Evolutionary conservation across 1,140 invertebrate genomes (phyloP).

Genomic region (Drosophila auraria): DNA sequence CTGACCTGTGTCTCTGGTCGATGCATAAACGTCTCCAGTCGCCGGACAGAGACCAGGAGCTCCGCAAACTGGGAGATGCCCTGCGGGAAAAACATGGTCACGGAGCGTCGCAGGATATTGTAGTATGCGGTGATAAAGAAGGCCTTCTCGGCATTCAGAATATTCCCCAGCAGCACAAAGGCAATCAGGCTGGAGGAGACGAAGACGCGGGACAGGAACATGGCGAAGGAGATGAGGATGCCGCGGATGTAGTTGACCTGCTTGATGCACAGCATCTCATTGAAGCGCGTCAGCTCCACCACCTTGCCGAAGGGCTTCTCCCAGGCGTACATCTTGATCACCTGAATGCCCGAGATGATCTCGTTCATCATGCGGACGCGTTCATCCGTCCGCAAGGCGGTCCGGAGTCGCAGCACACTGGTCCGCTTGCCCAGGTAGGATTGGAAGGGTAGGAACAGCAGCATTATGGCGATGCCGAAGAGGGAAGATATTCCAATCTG

Average conservation of each 20-base stretch:
- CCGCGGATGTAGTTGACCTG: constrained; percentile 90
- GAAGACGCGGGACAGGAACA: constrained; percentile 90
- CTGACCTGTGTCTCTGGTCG: constrained; percentile 87
- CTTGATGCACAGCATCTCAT: constrained; percentile 87
- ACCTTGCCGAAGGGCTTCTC: constrained; percentile 91
- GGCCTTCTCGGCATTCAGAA: constrained; percentile 88
- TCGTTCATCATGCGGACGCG: constrained; percentile 95
- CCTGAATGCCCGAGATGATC: constrained; percentile 94
- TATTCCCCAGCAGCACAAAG: constrained; percentile 89
- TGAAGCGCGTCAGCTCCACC: constrained; percentile 86
- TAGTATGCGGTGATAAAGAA: constrained; percentile 90
- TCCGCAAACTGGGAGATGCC: constrained; percentile 88
- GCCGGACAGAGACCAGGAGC: constrained; percentile 88
- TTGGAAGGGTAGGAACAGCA: constrained; percentile 94
- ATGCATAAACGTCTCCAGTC: constrained; percentile 89
- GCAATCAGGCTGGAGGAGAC: constrained; percentile 91
- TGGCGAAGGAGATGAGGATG: constrained; percentile 90
- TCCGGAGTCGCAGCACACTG: constrained; percentile 88
- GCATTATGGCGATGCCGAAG: constrained; percentile 91
- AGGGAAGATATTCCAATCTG: constrained; percentile 87
- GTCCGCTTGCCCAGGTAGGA: constrained; percentile 90
- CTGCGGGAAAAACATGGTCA: constrained; percentile 90
- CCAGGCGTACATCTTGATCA: constrained; percentile 98
- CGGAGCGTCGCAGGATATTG: constrained; percentile 89
- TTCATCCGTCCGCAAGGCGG: constrained; percentile 92